These are phyloP conservation scores for Chaetura pelagica DNA, from an alignment of 2,113 vertebrate genomes.

Conservation along the genomic window DNA sequence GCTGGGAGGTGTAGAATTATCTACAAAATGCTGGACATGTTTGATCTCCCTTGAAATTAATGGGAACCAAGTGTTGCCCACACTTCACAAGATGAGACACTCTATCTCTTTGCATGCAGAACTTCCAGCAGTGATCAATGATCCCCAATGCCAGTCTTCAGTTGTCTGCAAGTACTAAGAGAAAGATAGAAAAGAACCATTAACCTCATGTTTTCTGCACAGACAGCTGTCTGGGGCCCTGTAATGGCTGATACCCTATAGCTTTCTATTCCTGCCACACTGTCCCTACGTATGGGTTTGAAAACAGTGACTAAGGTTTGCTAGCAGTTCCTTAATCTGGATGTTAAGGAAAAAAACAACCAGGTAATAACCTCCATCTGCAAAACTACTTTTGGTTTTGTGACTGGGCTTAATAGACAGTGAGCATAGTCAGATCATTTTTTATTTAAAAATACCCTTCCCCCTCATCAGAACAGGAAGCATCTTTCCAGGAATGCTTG, in stretches of 20 bases:
- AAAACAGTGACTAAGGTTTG: conserved; percentile 4
- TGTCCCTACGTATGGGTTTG: neutral
- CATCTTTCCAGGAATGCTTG: conserved; percentile 52
- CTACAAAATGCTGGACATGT: neutral
- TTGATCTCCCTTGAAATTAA: neutral
- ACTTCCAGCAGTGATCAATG: neutral
- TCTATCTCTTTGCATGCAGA: neutral
- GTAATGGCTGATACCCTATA: neutral
- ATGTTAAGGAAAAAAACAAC: neutral
- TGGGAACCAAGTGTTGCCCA: neutral
- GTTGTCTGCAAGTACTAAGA: neutral
- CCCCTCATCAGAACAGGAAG: conserved; percentile 36
- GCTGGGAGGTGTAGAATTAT: neutral
- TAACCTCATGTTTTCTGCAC: conserved; percentile 22
- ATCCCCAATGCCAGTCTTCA: neutral
- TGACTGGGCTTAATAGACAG: neutral
- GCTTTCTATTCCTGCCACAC: conserved; percentile 24
- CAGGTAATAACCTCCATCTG: conserved; percentile 41
- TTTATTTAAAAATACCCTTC: conserved; percentile 37
- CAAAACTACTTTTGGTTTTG: conserved; percentile 40
- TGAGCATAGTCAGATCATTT: conserved; percentile 9
- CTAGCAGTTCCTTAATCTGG: conserved; percentile 53
- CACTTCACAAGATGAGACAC: neutral
- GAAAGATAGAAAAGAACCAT: neutral
- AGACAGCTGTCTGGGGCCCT: conserved; percentile 19